Evolutionary conservation across 2,888 invertebrate genomes (phyloP).

Genomic region (Rhingia rostrata): DNA sequence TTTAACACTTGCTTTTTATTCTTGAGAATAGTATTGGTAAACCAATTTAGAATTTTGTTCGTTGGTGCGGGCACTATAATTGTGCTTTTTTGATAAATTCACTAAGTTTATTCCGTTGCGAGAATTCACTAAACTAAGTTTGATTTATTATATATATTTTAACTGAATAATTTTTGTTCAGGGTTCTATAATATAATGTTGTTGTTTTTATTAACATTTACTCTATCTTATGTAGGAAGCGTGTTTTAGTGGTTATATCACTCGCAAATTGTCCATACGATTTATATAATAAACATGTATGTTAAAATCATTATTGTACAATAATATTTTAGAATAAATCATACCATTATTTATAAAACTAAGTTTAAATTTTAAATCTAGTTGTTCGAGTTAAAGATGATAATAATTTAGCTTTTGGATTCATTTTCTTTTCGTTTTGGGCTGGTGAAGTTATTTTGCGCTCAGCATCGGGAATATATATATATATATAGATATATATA

Average conservation of each 20-base stretch:
- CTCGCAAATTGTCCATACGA: slow-evolving; percentile 75
- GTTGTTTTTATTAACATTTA: slow-evolving; percentile 48
- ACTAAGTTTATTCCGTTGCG: slow-evolving; percentile 53
- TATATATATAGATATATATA: too few relatives aligned
- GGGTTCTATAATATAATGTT: slow-evolving; percentile 77
- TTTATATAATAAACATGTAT: slow-evolving; percentile 74
- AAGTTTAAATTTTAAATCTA: slow-evolving; percentile 61
- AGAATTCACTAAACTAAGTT: slow-evolving; percentile 50
- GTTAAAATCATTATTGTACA: slow-evolving; percentile 72
- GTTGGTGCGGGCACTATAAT: slow-evolving; percentile 72
- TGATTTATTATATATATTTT: slow-evolving; percentile 66
- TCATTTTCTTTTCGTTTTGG: slow-evolving; percentile 16
- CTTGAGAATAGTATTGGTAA: slow-evolving; percentile 52
- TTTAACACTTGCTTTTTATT: slow-evolving; percentile 53
- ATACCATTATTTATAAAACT: slow-evolving; percentile 66
- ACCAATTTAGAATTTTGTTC: slow-evolving; percentile 71
- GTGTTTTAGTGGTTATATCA: slow-evolving; percentile 80
- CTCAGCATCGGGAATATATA: slow-evolving; percentile 63
- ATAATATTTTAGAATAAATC: slow-evolving; percentile 69
- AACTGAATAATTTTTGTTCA: slow-evolving; percentile 68
- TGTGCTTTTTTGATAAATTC: slow-evolving; percentile 50
- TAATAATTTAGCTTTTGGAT: slow-evolving; percentile 43
- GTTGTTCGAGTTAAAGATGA: slow-evolving; percentile 54
- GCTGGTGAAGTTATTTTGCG: slow-evolving; percentile 54
- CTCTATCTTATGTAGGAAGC: slow-evolving; percentile 77